These are phyloP conservation scores for Chloroceryle amazona DNA, from an alignment of 2,797 vertebrate genomes.

Conservation along the genomic window DNA sequence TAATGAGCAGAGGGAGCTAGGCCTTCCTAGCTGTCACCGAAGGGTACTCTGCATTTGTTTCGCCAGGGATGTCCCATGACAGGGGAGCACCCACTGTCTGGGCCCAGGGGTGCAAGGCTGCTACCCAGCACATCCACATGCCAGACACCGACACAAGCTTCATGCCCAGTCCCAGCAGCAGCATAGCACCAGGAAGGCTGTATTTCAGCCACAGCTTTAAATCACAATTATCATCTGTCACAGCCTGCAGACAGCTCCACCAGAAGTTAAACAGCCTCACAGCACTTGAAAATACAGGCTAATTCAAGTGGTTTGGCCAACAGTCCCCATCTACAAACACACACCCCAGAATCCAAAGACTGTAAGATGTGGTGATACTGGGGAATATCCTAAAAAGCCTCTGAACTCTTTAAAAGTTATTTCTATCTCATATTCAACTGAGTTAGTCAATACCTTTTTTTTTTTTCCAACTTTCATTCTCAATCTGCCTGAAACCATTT, in stretches of 20 bases:
- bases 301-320: neutral
- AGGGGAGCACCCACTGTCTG: neutral
- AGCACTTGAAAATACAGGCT: neutral
- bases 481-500: neutral
- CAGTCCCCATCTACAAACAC: neutral
- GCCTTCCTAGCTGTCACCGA: neutral
- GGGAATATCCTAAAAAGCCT: slow-evolving; percentile 1
- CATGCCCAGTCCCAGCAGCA: neutral
- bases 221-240: neutral
- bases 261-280: neutral
- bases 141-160: fast-evolving
- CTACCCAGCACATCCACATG: neutral
- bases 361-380: neutral
- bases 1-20: neutral
- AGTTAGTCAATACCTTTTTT: neutral
- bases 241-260: neutral
- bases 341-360: neutral
- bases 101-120: neutral
- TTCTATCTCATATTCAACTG: neutral
- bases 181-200: neutral
- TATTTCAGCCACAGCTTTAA: neutral
- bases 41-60: neutral
- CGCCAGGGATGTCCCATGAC: neutral
- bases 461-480: neutral
- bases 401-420: neutral